These are phyloP conservation scores for Ennomos quercinarius DNA, from an alignment of 2,888 invertebrate genomes.

Conservation along the genomic window DNA sequence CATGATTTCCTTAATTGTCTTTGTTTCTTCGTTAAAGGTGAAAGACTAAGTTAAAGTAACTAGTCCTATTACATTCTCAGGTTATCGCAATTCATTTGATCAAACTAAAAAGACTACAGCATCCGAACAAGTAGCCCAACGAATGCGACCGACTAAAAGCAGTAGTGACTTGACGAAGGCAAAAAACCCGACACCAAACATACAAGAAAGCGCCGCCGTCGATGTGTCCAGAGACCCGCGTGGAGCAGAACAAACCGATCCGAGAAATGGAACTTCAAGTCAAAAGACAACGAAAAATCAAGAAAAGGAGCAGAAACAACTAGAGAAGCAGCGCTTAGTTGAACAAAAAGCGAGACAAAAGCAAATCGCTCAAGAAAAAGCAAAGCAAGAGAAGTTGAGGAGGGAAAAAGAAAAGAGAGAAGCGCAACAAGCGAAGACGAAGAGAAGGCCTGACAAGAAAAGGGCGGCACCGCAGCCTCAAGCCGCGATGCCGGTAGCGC, in stretches of 20 bases:
- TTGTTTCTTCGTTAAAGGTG: too few relatives aligned
- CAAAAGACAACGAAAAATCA: constrained; percentile 45
- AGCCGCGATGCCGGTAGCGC: constrained; percentile 35
- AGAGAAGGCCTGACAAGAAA: constrained; percentile 43
- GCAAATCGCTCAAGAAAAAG: constrained; percentile 50
- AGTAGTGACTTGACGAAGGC: constrained; percentile 54
- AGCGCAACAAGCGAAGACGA: constrained; percentile 46
- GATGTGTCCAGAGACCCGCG: constrained; percentile 58
- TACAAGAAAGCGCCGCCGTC: constrained; percentile 56
- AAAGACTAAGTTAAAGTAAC: not conserved
- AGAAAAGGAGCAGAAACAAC: constrained; percentile 58
- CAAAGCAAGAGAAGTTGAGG: constrained; percentile 58
- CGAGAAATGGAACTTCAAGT: constrained; percentile 37
- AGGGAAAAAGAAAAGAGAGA: constrained; percentile 52
- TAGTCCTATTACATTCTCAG: constrained; percentile 46
- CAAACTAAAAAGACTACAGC: constrained; percentile 10
- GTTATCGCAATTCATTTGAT: constrained; percentile 39
- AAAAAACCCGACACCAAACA: constrained; percentile 42
- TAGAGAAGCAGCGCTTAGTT: constrained; percentile 58
- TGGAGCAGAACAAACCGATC: constrained; percentile 46
- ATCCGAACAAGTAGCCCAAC: constrained; percentile 30
- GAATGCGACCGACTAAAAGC: constrained; percentile 55
- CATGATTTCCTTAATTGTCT: constrained; percentile 6
- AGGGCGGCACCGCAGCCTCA: constrained; percentile 37
- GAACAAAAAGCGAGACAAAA: constrained; percentile 60